Base-by-base conservation (phyloP, 2,888 invertebrate species). In the Notodonta ziczac region DNA sequence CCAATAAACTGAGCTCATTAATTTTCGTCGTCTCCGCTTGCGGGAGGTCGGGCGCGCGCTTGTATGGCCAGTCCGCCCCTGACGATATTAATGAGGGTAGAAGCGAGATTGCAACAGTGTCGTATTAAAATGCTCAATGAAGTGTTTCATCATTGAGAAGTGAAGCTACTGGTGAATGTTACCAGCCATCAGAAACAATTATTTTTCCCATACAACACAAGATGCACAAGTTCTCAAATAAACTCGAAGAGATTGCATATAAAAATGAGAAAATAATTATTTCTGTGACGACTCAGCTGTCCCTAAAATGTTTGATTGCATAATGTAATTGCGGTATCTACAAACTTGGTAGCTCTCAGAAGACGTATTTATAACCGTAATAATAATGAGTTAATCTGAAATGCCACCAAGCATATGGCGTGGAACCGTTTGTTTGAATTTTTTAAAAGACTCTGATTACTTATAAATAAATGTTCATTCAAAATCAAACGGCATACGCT, bases 1-100 rank as follows among this genome's bases (percentile, higher is more conserved):
- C 93, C 93, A 93, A 93, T 93, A 93, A 91, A 93, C 93, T 92
- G 93, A 93, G 89, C 91, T 93, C 93, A 93, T 93, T 92, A 93
- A 93, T 92, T 91, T 92, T 93, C 92, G 93, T 93, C 92, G 93
- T 89, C 88, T 93, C 93, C 93, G 90, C 90, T 90, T 88, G 93
- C 76, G 93, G 93, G 89, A 93, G 93, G 86, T 87, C 92, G 89
- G 93, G 93, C 86, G 92, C 92, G 86, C 92, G 93, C 90, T 93
- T 93, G 94, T 94, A 94, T 91, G 94, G 93, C 94, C 94, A 94
- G 93, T 94, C 94, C 92, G 91, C 93, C 93, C 94, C 94, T 94
- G 94, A 93, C 94, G 92, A 94, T 94, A 92, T 93, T 92, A 93
- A 93, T 92, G 93, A 93, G 92, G 89, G 88, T 93, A 93, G 91